Evolutionary conservation across 1,140 invertebrate species (phyloP).

Genomic region (Pseudobourletiella spinata): DNA sequence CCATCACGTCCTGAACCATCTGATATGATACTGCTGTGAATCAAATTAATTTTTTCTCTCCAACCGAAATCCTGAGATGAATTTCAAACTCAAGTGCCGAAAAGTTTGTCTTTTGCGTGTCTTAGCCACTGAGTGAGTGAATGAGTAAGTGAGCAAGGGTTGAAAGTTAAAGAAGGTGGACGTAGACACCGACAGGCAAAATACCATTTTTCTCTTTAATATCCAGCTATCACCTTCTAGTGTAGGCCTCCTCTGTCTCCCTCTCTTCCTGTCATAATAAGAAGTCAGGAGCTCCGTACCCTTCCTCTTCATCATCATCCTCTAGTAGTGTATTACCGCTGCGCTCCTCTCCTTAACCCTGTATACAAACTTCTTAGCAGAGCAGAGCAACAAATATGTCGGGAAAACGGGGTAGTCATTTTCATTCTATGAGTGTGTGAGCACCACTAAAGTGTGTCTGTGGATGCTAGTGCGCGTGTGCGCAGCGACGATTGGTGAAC

Average conservation of each 20-base stretch:
- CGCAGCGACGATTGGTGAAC: no score
- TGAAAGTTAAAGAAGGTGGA: not conserved
- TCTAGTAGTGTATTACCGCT: no score
- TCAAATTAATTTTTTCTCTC: constrained; percentile 30
- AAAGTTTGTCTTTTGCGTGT: not conserved
- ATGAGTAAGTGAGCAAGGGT: not conserved
- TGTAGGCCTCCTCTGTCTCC: not conserved
- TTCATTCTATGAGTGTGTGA: no score
- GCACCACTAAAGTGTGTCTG: no score
- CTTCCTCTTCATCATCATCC: no score
- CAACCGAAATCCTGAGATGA: constrained; percentile 16
- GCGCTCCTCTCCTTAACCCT: no score
- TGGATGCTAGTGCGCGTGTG: no score
- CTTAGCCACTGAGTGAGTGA: not conserved
- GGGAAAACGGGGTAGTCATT: not conserved
- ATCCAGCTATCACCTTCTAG: no score
- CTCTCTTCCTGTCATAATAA: not conserved
- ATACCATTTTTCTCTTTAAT: not conserved
- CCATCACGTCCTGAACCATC: not conserved
- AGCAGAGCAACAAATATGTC: not conserved
- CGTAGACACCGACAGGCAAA: not conserved
- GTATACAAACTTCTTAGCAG: no score
- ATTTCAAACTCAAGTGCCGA: constrained; percentile 22
- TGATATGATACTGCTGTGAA: constrained; percentile 29
- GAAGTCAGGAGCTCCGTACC: no score